These are phyloP conservation scores for Ptyas mucosa DNA, from an alignment of 2,113 vertebrate genomes.

Conservation along the genomic window DNA sequence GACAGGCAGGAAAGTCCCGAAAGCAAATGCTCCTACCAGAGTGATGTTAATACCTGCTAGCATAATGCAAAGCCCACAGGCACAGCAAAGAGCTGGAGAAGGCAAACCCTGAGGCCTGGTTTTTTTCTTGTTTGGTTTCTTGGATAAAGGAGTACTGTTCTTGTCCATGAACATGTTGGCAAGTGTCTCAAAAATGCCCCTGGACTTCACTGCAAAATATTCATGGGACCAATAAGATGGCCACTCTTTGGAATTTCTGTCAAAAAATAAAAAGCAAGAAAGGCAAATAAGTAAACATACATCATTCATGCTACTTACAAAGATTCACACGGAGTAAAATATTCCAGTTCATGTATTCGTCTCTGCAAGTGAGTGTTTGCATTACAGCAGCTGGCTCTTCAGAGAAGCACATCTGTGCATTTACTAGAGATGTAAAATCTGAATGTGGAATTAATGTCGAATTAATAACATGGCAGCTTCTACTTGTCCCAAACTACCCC, in stretches of 20 bases:
- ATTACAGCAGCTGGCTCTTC: background rate
- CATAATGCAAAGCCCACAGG: conserved; percentile 93
- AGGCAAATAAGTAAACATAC: background rate
- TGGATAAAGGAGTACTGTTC: conserved; percentile 62
- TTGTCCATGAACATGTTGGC: conserved; percentile 71
- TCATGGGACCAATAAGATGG: background rate
- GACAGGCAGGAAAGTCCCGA: conserved; percentile 78
- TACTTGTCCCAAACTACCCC: background rate
- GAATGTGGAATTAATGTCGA: background rate
- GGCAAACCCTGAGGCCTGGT: conserved; percentile 74
- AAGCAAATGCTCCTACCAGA: conserved; percentile 88
- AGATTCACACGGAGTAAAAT: background rate
- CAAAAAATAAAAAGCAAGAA: conserved; percentile 15
- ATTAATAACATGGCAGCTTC: background rate
- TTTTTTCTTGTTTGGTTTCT: conserved; percentile 68
- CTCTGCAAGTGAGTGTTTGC: background rate
- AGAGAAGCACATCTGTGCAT: background rate
- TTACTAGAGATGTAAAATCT: background rate
- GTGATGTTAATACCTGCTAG: conserved; percentile 95
- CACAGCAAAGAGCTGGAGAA: conserved; percentile 89
- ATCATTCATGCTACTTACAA: background rate
- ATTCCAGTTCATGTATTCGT: background rate
- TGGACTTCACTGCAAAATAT: background rate
- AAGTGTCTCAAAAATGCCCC: conserved; percentile 1
- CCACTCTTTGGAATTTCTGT: conserved; percentile 20